Evolutionary conservation across 2,113 vertebrate species (phyloP), one percentile per base, ranked within the genome.

Genomic region (Hypomesus transpacificus): DNA sequence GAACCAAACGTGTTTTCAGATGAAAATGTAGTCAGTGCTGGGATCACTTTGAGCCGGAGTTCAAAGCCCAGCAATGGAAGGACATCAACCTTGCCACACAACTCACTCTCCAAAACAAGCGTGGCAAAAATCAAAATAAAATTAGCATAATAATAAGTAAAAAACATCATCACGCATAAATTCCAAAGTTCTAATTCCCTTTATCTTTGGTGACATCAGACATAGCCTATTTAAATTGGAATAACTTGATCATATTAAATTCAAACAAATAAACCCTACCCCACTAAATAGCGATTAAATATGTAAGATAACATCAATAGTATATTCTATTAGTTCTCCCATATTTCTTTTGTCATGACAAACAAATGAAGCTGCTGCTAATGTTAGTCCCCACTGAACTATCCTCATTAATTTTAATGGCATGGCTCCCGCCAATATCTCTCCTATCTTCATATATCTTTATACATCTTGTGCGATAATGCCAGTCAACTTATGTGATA

Each of bases 391-490:
- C 77, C 58, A 28, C 59, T 79, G 74, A 85, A 82, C 83, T 82
- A 64, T 66, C 5, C 75, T 82, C 77, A 84, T 85, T 87, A 74
- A 85, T 83, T 84, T 82, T 84, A 81, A 86, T 82, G 72, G 59
- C 22, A 18, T 77, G 74, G 77, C 70, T 81, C 58, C 70, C 81
- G 76, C 74, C 73, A 66, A 73, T 67, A 69, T 54, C n/a, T 78
- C 59, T 58, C 68, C 22, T 82, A 82, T 82, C 83, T n/a, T 78
- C 56, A 58, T 65, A 26, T 82, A 82, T 82, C 83, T 76, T 81
- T 74, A 78, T 82, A 75, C 73, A 83, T 85, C 82, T 86, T 72
- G 51, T 1, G 60, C 85, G 78, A 86, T 84, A 86, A 84, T 61
- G 3, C 57, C n/a, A 5, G 73, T 76, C 75, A 80, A 73, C 79